These are phyloP conservation scores for Enhydra lutris DNA, from an alignment of 2,113 vertebrate species.

Conservation along the genomic window DNA sequence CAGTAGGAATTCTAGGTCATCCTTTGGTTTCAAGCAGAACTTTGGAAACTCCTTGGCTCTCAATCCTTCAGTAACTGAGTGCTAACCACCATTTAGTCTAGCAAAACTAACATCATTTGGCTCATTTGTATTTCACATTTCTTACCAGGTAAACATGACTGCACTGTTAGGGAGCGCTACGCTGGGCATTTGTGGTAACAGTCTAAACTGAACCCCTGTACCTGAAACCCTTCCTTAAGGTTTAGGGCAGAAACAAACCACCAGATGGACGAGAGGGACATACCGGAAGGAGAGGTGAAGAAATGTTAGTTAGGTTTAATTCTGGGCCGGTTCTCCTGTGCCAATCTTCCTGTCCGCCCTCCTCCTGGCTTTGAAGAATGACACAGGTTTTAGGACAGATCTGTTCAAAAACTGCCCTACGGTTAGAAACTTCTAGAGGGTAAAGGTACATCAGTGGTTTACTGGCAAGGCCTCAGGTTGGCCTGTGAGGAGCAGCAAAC, in stretches of 20 bases:
- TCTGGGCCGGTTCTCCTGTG: not conserved
- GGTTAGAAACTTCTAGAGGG: not conserved
- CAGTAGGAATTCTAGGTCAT: not conserved
- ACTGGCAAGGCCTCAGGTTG: not conserved
- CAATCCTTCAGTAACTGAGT: not conserved
- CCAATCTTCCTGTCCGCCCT: not conserved
- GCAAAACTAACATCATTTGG: not conserved
- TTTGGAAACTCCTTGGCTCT: not conserved
- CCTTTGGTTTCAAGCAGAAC: not conserved
- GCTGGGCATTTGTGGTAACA: not conserved
- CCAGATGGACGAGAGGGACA: not conserved
- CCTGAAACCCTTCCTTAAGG: not conserved
- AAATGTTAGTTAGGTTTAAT: not conserved
- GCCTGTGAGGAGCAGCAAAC: not conserved
- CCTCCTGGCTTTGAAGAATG: not conserved
- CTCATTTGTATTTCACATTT: not conserved
- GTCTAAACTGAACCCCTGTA: not conserved
- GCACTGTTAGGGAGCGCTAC: not conserved
- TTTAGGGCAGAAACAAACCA: not conserved
- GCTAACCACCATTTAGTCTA: not conserved
- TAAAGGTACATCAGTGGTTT: not conserved
- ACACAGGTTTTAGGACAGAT: not conserved
- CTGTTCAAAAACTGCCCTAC: rapidly evolving
- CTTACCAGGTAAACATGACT: not conserved
- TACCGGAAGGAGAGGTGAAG: not conserved